Evolutionary conservation across 2,888 invertebrate genomes (phyloP), one percentile per base, ranked within the genome.

Genomic region (Atherix ibis): DNA sequence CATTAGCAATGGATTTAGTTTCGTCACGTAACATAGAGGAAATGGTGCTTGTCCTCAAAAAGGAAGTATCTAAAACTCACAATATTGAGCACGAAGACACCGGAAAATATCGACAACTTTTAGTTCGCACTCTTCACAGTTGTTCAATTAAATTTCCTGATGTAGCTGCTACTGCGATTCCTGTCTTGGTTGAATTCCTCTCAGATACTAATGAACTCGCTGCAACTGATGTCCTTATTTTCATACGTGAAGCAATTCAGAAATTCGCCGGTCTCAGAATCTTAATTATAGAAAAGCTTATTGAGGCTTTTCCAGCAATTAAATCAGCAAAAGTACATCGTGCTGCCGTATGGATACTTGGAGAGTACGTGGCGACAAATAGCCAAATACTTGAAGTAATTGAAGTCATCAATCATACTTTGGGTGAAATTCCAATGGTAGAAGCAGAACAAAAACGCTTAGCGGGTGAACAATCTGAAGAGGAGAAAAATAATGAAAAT

Each of bases 141-240:
- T 91, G 91, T 52, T 87, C 87, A 35, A 81, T 94, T 47, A 91
- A 91, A 66, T 92, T 91, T 65, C 91, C 95, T 0, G 94, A 95
- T 59, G 92, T 95, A 35, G 92, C 94, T 8, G 76, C 76, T 33
- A 77, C 80, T 39, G 89, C 97, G 32, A 89, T 95, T 44, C 97
- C 97, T 14, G 89, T 94, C 29, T 63, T 98, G 46, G 77, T 89
- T 48, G 95, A 97, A 58, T 85, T 97, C 63, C 65, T 97, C 18
- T 81, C 83, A 0, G 89, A 89, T 53, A 82, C 77, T 36, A 80
- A 82, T 55, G 87, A 89, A 58, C 65, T 81, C 35, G 95, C 94
- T 16, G 92, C 98, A 2, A 72, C 76, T 2, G 95, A 97, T 65
- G 95, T 98, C 10, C 67, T 98, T 41, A 73, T 91, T 36, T 97